A percentile compares a stretch with the other conserved stretches of the same genome.
These are phyloP conservation scores for Sminthurinus aureus DNA, from an alignment of 2,888 invertebrate species.

Conservation along the genomic window DNA sequence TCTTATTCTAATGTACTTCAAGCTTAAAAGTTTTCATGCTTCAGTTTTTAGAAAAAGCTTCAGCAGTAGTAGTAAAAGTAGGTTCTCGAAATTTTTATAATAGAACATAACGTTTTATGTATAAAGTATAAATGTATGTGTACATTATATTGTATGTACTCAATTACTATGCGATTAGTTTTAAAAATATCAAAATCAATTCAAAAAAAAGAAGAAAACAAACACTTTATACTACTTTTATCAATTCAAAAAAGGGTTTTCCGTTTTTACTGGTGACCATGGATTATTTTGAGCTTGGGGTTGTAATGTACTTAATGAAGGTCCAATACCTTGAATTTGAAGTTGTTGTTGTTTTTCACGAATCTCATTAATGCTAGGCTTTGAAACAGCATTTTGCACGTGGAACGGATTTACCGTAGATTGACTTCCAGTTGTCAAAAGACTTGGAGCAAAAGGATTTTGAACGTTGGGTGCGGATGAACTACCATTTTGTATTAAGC, in stretches of 20 bases:
- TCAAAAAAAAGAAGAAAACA: constrained; percentile 21
- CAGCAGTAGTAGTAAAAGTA: too few species aligned
- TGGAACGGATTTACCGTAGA: constrained; percentile 58
- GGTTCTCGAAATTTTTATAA: background rate
- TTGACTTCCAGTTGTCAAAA: constrained; percentile 37
- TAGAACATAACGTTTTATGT: background rate
- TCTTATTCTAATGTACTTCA: too few species aligned
- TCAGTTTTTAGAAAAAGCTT: too few species aligned
- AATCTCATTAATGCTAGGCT: constrained; percentile 59
- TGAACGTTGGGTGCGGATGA: constrained; percentile 35
- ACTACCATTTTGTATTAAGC: constrained; percentile 8
- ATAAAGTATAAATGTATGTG: too few species aligned
- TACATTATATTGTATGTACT: too few species aligned
- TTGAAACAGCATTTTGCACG: constrained; percentile 53
- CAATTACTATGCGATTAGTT: too few species aligned
- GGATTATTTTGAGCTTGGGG: constrained; percentile 56
- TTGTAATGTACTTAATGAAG: background rate
- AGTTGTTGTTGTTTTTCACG: constrained; percentile 58
- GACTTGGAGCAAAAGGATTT: constrained; percentile 53
- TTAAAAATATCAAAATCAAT: constrained; percentile 1
- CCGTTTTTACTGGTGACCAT: constrained; percentile 59
- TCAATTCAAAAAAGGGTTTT: constrained; percentile 55
- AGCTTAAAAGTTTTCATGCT: too few species aligned
- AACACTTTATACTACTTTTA: constrained; percentile 29
- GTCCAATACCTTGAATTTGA: constrained; percentile 45